phyloP scores from a whole-genome alignment of 2,113 vertebrate species.

The Equus przewalskii region DNA sequence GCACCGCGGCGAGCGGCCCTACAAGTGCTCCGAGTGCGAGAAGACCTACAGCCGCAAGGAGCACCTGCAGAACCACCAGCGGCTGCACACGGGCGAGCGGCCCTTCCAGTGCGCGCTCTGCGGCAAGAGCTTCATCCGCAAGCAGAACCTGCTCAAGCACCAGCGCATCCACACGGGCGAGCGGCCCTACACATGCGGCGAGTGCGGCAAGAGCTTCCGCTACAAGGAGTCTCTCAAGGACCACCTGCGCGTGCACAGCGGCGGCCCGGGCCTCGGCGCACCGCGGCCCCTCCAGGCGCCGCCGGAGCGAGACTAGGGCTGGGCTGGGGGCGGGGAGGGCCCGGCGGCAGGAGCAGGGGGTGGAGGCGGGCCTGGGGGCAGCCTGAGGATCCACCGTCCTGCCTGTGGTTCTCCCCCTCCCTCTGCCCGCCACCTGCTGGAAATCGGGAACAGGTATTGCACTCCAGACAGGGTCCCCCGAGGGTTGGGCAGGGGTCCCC shows the following conservation, averaged over 20 bases:
- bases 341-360: not conserved
- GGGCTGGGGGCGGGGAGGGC: conserved; percentile 60
- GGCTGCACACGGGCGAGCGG: conserved; percentile 87
- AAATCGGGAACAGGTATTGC: conserved; percentile 61
- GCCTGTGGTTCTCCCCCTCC: not conserved
- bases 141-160: conserved; percentile 89
- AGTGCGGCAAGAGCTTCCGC: conserved; percentile 90
- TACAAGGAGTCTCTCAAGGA: conserved; percentile 91
- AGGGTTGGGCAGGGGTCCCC: not conserved
- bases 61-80: conserved; percentile 89
- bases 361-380: not conserved
- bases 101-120: conserved; percentile 88
- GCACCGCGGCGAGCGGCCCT: conserved; percentile 82
- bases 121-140: conserved; percentile 88
- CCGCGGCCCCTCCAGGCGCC: conserved; percentile 68
- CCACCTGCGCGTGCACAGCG: conserved; percentile 90
- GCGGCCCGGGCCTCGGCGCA: conserved; percentile 71
- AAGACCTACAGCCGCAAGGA: conserved; percentile 89
- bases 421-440: conserved; percentile 52
- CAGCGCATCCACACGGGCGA: conserved; percentile 87
- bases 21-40: conserved; percentile 88
- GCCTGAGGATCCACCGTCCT: not conserved
- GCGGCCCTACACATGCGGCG: conserved; percentile 89
- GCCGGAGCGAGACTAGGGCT: conserved; percentile 73
- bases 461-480: conserved; percentile 53